phyloP scores from a whole-genome alignment of 2,888 invertebrate species.

The Halictus quadricinctus region DNA sequence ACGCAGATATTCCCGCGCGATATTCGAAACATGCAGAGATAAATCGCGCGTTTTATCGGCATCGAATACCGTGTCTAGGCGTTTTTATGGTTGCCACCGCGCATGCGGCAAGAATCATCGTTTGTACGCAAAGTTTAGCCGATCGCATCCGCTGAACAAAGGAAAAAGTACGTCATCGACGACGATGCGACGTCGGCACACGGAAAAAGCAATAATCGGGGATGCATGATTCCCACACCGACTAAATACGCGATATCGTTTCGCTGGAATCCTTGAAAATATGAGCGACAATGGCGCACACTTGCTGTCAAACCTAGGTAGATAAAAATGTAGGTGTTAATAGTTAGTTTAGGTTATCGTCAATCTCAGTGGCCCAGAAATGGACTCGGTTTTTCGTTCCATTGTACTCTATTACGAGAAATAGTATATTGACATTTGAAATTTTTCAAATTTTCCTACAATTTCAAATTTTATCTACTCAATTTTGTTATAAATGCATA shows the following conservation, averaged over 20 bases:
- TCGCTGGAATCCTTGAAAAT: neutral
- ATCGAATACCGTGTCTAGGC: neutral
- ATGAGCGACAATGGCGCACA: neutral
- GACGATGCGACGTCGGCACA: neutral
- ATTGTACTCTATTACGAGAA: too few relatives aligned
- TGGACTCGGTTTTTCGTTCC: too few relatives aligned
- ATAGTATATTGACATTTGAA: too few relatives aligned
- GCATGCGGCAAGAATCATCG: neutral
- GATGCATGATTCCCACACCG: neutral
- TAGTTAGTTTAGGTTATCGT: too few relatives aligned
- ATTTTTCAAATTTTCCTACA: too few relatives aligned
- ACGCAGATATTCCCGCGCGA: neutral
- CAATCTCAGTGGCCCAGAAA: too few relatives aligned
- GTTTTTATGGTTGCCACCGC: neutral
- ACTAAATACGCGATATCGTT: neutral
- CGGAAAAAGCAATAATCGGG: constrained; percentile 12
- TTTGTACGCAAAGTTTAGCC: neutral
- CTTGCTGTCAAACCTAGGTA: neutral
- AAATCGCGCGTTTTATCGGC: neutral
- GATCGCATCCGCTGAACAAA: constrained; percentile 67
- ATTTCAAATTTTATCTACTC: too few relatives aligned
- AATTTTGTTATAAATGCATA: too few relatives aligned
- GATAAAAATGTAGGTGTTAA: too few relatives aligned
- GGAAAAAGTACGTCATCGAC: constrained; percentile 68
- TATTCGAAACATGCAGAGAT: neutral